These are phyloP conservation scores for Sciaenops ocellatus DNA, from an alignment of 2,797 vertebrate species.

Conservation along the genomic window DNA sequence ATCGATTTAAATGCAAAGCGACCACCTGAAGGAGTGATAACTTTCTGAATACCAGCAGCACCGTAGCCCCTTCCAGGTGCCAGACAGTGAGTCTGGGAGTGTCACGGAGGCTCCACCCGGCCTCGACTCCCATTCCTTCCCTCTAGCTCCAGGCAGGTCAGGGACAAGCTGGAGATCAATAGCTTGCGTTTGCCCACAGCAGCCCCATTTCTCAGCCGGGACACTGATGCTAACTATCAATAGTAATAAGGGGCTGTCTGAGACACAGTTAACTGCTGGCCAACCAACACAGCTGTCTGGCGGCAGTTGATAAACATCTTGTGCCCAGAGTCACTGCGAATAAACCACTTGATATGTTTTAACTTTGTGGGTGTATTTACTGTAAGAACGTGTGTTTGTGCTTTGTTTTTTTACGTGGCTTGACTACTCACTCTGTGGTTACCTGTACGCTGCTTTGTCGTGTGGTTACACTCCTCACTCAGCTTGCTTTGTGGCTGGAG, in stretches of 20 bases:
- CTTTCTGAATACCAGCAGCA: conserved; percentile 14
- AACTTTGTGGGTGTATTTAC: conserved; percentile 83
- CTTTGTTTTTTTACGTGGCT: conserved; percentile 50
- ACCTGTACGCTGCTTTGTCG: conserved; percentile 67
- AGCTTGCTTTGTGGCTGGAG: conserved; percentile 48
- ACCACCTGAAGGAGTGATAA: conserved; percentile 13
- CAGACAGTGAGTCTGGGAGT: conserved; percentile 47
- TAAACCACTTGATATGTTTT: conserved; percentile 87
- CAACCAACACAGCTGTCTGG: conserved; percentile 84
- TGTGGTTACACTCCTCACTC: conserved; percentile 32
- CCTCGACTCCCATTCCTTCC: conserved; percentile 59
- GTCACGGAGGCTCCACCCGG: conserved; percentile 32
- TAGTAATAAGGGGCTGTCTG: conserved; percentile 88
- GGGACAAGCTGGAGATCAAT: conserved; percentile 88
- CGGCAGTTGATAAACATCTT: conserved; percentile 89
- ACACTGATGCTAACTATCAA: conserved; percentile 90
- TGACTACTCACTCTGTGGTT: conserved; percentile 60
- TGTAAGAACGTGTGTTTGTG: conserved; percentile 67
- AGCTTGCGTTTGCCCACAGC: conserved; percentile 86
- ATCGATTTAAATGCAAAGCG: conserved; percentile 18
- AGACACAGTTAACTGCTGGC: conserved; percentile 85
- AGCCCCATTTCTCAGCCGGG: conserved; percentile 89
- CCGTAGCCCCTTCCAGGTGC: conserved; percentile 39
- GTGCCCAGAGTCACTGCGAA: conserved; percentile 81
- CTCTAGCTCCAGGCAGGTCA: conserved; percentile 77